Base-by-base conservation (phyloP, 2,888 invertebrate genomes). In the Sarcophaga rosellei region DNA sequence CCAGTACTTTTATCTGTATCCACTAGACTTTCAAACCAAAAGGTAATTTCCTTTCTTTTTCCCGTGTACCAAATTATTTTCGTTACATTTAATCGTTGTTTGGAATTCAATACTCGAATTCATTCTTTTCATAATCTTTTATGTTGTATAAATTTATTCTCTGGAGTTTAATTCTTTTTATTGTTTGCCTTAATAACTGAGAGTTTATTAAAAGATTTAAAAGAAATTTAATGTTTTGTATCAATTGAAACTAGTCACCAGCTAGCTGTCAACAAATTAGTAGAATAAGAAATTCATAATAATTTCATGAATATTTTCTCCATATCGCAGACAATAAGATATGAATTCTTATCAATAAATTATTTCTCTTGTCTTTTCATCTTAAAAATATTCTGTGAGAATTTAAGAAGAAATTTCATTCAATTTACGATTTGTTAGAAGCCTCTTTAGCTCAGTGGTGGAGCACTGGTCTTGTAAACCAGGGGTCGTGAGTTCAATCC, bases 381-480 rank as follows among this genome's bases (percentile, higher is more conserved):
- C 35, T 35, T 35, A 35, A 25, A 25, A 25, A 35, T 2, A 2
- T 35, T 35, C 35, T 0, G 8, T 8, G 3, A 8, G 0, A 35
- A 35, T 35, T 35, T 35, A 35, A 2, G 35, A 35, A 35, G 0
- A 35, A 10, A 35, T 35, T 35, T 35, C 8, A 10, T 10, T 35
- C 10, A 35, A 8, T 35, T 35, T 35, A 3, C 0, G 4, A 10
- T 35, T 35, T 35, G 8, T 35, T 35, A 10, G 10, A 15, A 65
- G 89, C 89, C 89, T 89, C 89, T 89, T 89, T 89, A 89, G 89
- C 89, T 89, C 89, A 89, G 89, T 89, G 89, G 89, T 84, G 88
- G 89, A 89, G 89, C 89, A 89, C 89, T 89, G 89, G 89, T 89
- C 89, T 89, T 89, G 89, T 89, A 89, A 89, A 89, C 89, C 89